A percentile compares a stretch with the other conserved stretches of the same genome.
These are phyloP conservation scores for Capitulum mitella DNA, from an alignment of 2,888 invertebrate species.

Conservation along the genomic window DNA sequence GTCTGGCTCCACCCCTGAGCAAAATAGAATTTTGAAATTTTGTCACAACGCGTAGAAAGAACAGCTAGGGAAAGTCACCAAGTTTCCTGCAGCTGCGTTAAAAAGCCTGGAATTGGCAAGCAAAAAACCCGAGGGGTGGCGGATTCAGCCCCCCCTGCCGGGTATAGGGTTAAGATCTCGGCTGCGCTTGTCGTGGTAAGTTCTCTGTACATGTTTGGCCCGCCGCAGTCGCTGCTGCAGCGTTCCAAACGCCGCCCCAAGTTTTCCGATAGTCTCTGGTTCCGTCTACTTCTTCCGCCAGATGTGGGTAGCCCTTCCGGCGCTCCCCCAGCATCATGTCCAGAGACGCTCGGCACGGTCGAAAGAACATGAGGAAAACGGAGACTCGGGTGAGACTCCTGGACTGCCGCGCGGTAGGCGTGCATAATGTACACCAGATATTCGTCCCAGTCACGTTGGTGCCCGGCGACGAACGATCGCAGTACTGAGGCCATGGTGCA, in stretches of 20 bases:
- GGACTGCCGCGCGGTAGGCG: not conserved
- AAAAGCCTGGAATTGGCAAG: too few species aligned
- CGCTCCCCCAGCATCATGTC: not conserved
- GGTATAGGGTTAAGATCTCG: not conserved
- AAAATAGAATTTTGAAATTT: too few species aligned
- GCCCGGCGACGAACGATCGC: not conserved
- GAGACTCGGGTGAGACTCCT: not conserved
- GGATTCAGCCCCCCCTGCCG: too few species aligned
- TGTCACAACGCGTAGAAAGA: too few species aligned
- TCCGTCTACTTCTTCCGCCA: not conserved
- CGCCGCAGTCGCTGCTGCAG: not conserved
- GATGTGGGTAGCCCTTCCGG: not conserved
- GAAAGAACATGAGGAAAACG: not conserved
- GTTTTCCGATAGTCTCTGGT: not conserved
- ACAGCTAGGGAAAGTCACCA: too few species aligned
- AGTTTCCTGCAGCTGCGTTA: too few species aligned
- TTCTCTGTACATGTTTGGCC: not conserved
- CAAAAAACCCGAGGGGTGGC: too few species aligned
- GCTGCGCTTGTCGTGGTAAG: not conserved
- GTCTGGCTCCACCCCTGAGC: too few species aligned
- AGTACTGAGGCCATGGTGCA: not conserved
- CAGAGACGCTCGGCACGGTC: not conserved
- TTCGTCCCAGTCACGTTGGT: not conserved
- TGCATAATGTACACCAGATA: not conserved
- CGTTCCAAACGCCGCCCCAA: not conserved